Evolutionary conservation across 2,797 vertebrate genomes (phyloP).

Genomic region (Semaprochilodus insignis): DNA sequence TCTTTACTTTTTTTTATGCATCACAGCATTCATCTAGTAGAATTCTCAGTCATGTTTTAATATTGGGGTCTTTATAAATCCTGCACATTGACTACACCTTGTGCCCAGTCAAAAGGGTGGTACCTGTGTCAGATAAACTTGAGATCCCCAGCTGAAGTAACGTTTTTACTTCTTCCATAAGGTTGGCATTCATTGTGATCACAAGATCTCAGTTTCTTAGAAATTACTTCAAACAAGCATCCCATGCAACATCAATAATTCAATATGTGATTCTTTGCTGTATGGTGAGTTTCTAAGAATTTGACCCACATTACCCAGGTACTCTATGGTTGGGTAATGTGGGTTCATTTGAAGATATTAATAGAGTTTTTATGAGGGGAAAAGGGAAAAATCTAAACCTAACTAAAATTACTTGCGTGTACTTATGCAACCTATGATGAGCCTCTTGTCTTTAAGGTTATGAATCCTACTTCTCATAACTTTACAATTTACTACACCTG

Average conservation of each 20-base stretch:
- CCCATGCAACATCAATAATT: background rate
- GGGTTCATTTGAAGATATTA: background rate
- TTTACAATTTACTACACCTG: no score
- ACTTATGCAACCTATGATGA: no score
- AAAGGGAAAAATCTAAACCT: background rate
- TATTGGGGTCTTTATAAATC: background rate
- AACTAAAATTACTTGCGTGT: background rate
- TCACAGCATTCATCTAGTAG: background rate
- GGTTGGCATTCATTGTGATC: slow-evolving; percentile 7
- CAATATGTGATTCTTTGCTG: background rate
- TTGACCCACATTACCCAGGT: background rate
- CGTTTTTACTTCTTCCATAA: slow-evolving; percentile 14
- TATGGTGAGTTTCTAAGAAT: background rate
- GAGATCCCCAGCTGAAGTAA: slow-evolving; percentile 18
- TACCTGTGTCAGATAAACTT: background rate
- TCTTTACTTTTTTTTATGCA: no score
- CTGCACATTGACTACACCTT: slow-evolving; percentile 29
- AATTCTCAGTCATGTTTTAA: background rate
- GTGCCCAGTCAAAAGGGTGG: slow-evolving; percentile 18
- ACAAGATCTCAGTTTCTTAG: slow-evolving; percentile 13
- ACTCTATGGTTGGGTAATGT: no score
- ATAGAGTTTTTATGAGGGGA: background rate
- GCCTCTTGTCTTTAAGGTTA: no score
- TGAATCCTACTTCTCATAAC: no score
- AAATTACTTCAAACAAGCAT: slow-evolving; percentile 1